Evolutionary conservation across 1,140 invertebrate species (phyloP).

Genomic region (Micrasema longulum): DNA sequence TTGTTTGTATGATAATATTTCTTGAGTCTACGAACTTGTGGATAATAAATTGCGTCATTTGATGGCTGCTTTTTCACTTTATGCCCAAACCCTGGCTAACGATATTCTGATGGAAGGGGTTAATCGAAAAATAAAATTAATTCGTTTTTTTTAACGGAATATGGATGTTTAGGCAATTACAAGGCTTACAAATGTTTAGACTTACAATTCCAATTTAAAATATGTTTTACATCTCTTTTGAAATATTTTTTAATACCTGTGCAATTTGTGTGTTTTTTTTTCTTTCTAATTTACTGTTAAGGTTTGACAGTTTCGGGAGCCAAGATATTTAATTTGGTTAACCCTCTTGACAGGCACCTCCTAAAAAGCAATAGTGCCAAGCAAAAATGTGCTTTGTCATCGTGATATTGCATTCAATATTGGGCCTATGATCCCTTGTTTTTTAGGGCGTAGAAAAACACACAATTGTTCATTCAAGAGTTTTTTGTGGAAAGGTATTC

Average conservation of each 20-base stretch:
- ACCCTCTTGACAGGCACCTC: slow-evolving; percentile 18
- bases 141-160: too few relatives aligned
- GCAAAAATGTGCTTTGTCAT: slow-evolving; percentile 15
- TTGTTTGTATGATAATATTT: slow-evolving; percentile 30
- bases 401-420: slow-evolving; percentile 3
- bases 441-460: too few relatives aligned
- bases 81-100: slow-evolving; percentile 3
- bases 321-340: slow-evolving; percentile 24
- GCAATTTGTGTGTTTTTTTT: too few relatives aligned
- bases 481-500: too few relatives aligned
- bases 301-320: slow-evolving; percentile 3
- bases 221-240: too few relatives aligned
- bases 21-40: not conserved
- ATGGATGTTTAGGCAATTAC: too few relatives aligned
- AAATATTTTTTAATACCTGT: too few relatives aligned
- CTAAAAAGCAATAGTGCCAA: slow-evolving; percentile 29
- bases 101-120: slow-evolving; percentile 13
- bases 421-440: too few relatives aligned
- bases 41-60: slow-evolving; percentile 27
- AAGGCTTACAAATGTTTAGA: too few relatives aligned
- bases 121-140: slow-evolving; percentile 11
- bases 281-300: too few relatives aligned
- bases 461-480: too few relatives aligned
- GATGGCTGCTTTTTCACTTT: slow-evolving; percentile 5
- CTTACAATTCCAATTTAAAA: too few relatives aligned